Percentiles rank a stretch among this genome's conserved stretches.
phyloP scores from a whole-genome alignment of 2,797 vertebrate species.

The Vespertilio murinus region DNA sequence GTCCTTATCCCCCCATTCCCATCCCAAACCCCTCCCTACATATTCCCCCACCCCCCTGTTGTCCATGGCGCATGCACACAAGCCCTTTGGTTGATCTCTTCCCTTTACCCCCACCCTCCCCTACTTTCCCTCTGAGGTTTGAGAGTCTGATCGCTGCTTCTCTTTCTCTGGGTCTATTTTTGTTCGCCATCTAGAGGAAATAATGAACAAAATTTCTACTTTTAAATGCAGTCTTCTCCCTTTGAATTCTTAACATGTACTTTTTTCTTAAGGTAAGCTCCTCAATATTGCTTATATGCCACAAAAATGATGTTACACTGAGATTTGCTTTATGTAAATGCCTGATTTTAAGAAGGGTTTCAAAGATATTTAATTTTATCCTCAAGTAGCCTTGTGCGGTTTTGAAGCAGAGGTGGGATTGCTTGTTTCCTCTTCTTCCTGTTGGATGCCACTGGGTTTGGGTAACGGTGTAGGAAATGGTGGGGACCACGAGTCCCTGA shows the following conservation, averaged over 20 bases:
- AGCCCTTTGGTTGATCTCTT: too few species aligned
- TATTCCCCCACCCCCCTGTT: too few species aligned
- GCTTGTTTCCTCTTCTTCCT: not conserved
- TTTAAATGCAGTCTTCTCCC: not conserved
- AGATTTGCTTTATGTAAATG: not conserved
- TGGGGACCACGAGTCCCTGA: not conserved
- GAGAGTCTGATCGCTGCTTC: too few species aligned
- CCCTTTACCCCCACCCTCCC: too few species aligned
- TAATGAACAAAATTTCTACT: slow-evolving; percentile 24
- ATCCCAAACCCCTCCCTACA: too few species aligned
- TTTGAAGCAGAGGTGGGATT: not conserved
- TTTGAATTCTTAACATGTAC: not conserved
- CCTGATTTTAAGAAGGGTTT: not conserved
- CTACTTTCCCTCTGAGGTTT: too few species aligned
- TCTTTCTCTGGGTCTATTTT: too few species aligned
- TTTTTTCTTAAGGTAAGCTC: not conserved
- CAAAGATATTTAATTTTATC: not conserved
- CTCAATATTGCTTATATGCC: not conserved
- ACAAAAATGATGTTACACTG: not conserved
- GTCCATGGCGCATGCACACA: too few species aligned
- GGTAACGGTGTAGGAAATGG: not conserved
- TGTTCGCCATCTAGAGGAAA: too few species aligned
- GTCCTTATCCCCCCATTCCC: too few species aligned
- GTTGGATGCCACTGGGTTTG: not conserved
- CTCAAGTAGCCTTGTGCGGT: not conserved